Percentiles rank a stretch among this genome's conserved stretches.
Conservation (phyloP, 2,113 vertebrate genomes). For the Xiphias gladius region DNA sequence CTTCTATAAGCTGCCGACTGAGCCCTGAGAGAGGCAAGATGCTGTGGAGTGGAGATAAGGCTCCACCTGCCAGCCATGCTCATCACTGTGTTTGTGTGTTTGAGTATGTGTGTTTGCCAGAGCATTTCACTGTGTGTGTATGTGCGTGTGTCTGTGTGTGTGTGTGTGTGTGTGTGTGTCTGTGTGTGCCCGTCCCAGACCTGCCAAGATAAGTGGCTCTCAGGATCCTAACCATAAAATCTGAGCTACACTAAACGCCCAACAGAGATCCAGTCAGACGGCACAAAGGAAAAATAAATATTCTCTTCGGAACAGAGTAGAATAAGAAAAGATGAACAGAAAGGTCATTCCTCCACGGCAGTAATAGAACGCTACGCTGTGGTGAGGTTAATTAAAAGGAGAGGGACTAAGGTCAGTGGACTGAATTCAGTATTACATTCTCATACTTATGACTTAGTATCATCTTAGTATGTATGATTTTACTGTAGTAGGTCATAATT, state of each 20-base stretch:
- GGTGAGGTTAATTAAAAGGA: not conserved
- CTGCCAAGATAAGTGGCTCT: constrained; percentile 63
- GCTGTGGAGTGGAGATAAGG: constrained; percentile 71
- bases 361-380: not conserved
- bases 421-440: not conserved
- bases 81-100: constrained; percentile 44
- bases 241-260: constrained; percentile 42
- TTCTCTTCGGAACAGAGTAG: not conserved
- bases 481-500: no score
- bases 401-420: not conserved
- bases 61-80: constrained; percentile 70
- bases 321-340: constrained; percentile 1
- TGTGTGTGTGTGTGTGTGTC: constrained; percentile 12
- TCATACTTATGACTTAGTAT: not conserved
- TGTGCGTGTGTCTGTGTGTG: constrained; percentile 6
- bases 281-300: constrained; percentile 34
- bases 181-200: constrained; percentile 1
- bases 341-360: constrained; percentile 7
- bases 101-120: constrained; percentile 30
- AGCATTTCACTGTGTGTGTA: constrained; percentile 2
- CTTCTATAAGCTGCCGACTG: constrained; percentile 50
- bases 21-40: constrained; percentile 53
- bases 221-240: constrained; percentile 54
- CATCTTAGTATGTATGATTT: no score
- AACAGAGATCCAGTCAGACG: constrained; percentile 46